Conservation (phyloP, 2,113 vertebrate genomes). For the Talpa occidentalis region DNA sequence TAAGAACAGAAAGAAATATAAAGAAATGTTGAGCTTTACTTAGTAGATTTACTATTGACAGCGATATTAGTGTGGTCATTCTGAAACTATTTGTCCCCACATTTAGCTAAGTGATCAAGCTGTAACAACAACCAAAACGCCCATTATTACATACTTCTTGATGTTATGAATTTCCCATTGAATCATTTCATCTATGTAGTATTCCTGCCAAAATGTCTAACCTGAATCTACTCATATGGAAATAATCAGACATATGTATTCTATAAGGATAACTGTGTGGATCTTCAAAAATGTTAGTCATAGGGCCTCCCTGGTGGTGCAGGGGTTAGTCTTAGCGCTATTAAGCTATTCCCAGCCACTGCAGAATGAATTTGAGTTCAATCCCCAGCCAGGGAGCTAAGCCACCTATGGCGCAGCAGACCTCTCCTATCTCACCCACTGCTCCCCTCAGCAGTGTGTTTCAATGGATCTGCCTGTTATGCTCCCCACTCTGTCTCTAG, state of each 20-base stretch:
- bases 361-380: too few species aligned
- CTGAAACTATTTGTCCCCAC: background rate
- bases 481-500: background rate
- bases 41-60: background rate
- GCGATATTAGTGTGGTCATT: background rate
- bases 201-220: conserved; percentile 14
- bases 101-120: background rate
- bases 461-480: too few species aligned
- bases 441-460: too few species aligned
- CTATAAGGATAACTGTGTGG: background rate
- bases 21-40: background rate
- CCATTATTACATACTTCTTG: background rate
- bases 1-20: background rate
- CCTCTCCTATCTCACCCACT: too few species aligned
- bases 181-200: background rate
- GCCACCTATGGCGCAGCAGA: too few species aligned
- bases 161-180: background rate
- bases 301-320: too few species aligned
- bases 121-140: background rate
- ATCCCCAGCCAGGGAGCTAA: too few species aligned
- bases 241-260: conserved; percentile 10
- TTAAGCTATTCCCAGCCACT: too few species aligned
- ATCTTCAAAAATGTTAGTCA: background rate
- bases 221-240: background rate
- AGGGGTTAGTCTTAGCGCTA: too few species aligned